Evolutionary conservation across 35 echinoderm and acorn worm genomes (phyloP).

Genomic region (Diadema setosum): DNA sequence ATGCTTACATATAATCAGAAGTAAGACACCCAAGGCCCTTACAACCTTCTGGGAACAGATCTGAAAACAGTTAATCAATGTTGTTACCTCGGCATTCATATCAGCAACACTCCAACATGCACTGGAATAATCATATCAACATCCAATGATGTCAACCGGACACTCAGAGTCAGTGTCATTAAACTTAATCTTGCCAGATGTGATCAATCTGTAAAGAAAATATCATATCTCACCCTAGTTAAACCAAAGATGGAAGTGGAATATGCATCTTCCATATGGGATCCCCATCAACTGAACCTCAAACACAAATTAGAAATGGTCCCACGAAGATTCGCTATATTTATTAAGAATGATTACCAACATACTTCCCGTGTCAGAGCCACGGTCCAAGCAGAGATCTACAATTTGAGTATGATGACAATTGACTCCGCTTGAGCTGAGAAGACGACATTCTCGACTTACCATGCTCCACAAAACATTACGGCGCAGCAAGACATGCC

Average conservation of each 20-base stretch:
- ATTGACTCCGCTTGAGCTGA: background rate
- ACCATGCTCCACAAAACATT: no score
- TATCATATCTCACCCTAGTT: background rate
- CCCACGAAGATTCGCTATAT: background rate
- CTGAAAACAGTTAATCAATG: background rate
- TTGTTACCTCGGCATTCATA: background rate
- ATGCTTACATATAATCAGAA: background rate
- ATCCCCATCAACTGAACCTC: no score
- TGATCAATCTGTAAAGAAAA: background rate
- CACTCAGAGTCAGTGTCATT: background rate
- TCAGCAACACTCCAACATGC: background rate
- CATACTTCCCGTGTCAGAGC: constrained; percentile 9
- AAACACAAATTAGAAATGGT: constrained; percentile 26
- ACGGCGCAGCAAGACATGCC: no score
- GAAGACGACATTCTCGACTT: no score
- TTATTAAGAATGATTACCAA: background rate
- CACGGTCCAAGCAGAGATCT: background rate
- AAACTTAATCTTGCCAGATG: constrained; percentile 6
- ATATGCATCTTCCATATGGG: background rate
- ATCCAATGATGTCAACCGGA: background rate
- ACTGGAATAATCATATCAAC: background rate
- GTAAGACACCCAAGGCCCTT: background rate
- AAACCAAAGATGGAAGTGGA: background rate
- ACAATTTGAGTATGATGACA: no score
- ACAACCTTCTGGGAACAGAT: background rate